Base-by-base conservation (phyloP, 2,888 invertebrate species). In the Metalampra italica region DNA sequence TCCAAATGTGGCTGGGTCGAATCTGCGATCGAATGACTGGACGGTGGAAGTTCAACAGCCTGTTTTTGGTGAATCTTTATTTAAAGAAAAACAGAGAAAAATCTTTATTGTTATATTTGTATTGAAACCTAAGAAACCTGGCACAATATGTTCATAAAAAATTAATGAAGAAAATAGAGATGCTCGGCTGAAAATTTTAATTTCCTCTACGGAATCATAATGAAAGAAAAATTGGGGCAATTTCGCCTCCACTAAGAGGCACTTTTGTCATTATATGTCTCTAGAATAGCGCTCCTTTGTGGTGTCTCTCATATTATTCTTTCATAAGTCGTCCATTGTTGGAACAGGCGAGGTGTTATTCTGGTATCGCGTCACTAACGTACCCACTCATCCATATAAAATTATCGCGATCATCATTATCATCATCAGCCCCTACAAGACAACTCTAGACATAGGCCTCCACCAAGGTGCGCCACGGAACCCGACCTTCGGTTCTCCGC, bases 251-350 rank as follows among this genome's bases (percentile, higher is more conserved):
- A 30, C 30, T 29, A 30, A 43, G 43, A 43, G 43, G 13, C 30
- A 43, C 43, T 43, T 43, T 43, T 30, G 42, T 42, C 30, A 12
- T 29, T 12, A 11, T 32, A 29, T 43, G n/a, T 30, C 12, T 13
- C 43, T n/a, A 13, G 43, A 30, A 43, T 43, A 43, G 29, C 11
- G 15, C 15, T n/a, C 41, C 43, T 43, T 43, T 43, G 43, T 43
- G 43, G 9, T 7, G 12, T 29, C 29, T 8, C 30, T 30, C 30
- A 32, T 43, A 43, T 30, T 43, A 43, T 43, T 43, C 43, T 43
- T 43, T 43, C 43, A 43, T 43, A 43, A 43, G 30, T 29, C 3
- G 7, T 0, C 29, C 29, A 22, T 43, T 43, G 43, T 43, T 13
- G 30, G 9, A 3, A 32, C 11, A 42, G 12, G 9, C 12, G 29